A percentile compares a stretch with the other conserved stretches of the same genome.
These are phyloP conservation scores for Petrocephalus zakoni DNA, from an alignment of 2,113 vertebrate genomes.

Conservation along the genomic window DNA sequence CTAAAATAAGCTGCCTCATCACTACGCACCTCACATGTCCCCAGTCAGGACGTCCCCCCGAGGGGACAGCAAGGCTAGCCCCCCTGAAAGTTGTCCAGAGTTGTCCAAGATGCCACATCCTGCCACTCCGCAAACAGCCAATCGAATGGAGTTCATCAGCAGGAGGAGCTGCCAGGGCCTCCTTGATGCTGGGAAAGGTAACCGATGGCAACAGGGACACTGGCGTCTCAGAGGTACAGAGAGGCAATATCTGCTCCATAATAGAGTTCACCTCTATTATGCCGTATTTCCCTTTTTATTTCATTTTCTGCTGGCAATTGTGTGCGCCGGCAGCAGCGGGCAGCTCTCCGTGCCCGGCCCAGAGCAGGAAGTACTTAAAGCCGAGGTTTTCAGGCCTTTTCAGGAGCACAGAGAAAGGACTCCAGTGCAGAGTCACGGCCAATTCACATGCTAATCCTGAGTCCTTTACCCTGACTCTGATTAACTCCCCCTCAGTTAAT, in stretches of 20 bases:
- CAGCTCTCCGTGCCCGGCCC: neutral
- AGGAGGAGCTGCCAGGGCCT: neutral
- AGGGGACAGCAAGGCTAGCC: neutral
- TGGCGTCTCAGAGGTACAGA: neutral
- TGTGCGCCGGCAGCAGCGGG: neutral
- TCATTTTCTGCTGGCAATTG: neutral
- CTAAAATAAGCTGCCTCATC: neutral
- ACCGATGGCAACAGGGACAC: neutral
- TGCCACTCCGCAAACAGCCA: neutral
- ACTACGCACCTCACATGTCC: neutral
- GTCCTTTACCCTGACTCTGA: conserved; percentile 75
- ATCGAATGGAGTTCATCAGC: neutral
- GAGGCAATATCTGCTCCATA: neutral
- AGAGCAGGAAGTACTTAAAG: conserved; percentile 78
- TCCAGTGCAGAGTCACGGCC: conserved; percentile 60
- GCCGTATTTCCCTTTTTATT: neutral
- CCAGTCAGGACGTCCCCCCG: neutral
- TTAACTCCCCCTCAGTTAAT: conserved; percentile 82
- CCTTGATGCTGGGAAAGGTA: neutral
- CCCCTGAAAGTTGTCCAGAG: neutral
- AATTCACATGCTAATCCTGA: conserved; percentile 78
- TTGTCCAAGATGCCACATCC: neutral
- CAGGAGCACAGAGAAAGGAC: conserved; percentile 68
- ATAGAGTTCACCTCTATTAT: neutral
- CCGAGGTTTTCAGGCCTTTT: conserved; percentile 59